Evolutionary conservation across 2,888 invertebrate genomes (phyloP).

Genomic region (Cryptops parisi): DNA sequence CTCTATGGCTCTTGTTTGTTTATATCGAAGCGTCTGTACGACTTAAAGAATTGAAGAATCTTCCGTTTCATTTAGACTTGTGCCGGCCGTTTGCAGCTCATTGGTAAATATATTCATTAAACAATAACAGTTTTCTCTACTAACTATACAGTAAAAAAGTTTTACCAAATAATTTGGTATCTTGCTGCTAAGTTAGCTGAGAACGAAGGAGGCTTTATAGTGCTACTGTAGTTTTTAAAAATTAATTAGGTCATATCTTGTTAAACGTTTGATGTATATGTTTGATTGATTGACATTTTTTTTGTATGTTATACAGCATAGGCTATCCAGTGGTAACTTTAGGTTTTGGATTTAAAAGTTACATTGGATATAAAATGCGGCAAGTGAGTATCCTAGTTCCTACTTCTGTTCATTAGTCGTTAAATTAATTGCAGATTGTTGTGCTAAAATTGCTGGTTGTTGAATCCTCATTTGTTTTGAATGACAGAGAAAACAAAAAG

Average conservation of each 20-base stretch:
- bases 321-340: slow-evolving; percentile 90
- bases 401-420: too few species aligned
- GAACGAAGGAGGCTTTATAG: too few species aligned
- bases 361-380: slow-evolving; percentile 76
- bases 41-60: slow-evolving; percentile 57
- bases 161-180: too few species aligned
- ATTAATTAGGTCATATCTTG: slow-evolving; percentile 23
- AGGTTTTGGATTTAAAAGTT: slow-evolving; percentile 90
- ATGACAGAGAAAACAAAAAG: slow-evolving; percentile 75
- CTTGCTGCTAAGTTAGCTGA: too few species aligned
- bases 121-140: too few species aligned
- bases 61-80: slow-evolving; percentile 73
- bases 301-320: slow-evolving; percentile 43
- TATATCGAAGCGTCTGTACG: slow-evolving; percentile 86
- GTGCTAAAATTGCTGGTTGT: slow-evolving; percentile 2
- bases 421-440: too few species aligned
- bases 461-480: too few species aligned
- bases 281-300: not conserved
- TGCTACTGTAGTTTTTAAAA: too few species aligned
- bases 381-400: too few species aligned
- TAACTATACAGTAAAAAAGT: too few species aligned
- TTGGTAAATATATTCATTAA: too few species aligned
- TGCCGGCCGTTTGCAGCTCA: slow-evolving; percentile 94
- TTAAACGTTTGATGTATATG: not conserved
- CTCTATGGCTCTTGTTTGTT: slow-evolving; percentile 83